Conservation (phyloP, 2,888 invertebrate species). For the Agriopis leucophaearia region DNA sequence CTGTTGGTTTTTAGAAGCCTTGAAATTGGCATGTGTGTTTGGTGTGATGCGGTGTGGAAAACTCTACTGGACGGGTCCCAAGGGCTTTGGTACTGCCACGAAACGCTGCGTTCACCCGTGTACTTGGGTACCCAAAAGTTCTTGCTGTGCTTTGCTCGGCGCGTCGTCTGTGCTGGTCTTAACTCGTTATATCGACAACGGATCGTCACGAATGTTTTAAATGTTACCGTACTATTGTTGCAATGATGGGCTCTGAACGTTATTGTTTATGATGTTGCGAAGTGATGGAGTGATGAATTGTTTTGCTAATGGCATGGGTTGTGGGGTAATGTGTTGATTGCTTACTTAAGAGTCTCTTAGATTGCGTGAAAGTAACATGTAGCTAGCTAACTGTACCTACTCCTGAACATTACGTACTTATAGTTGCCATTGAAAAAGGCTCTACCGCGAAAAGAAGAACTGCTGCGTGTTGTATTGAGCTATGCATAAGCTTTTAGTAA, state of each 20-base stretch:
- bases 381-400: constrained; percentile 6
- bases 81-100: too few species aligned
- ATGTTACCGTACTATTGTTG: constrained; percentile 41
- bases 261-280: constrained; percentile 31
- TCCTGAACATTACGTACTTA: neutral
- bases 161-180: neutral
- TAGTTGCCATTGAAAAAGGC: neutral
- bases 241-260: constrained; percentile 21
- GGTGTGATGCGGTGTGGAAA: too few species aligned
- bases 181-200: constrained; percentile 47
- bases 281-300: constrained; percentile 39
- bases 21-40: too few species aligned
- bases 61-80: too few species aligned
- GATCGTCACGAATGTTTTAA: constrained; percentile 47
- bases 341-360: constrained; percentile 22
- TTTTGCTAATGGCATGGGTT: constrained; percentile 33
- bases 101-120: neutral
- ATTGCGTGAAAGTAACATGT: constrained; percentile 7
- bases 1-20: too few species aligned
- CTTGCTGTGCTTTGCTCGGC: neutral
- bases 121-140: neutral
- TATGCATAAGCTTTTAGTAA: too few species aligned
- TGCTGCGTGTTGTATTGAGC: neutral
- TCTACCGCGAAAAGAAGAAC: neutral
- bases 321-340: constrained; percentile 24